Evolutionary conservation across 2,797 vertebrate genomes (phyloP).

Genomic region (Nasua narica): DNA sequence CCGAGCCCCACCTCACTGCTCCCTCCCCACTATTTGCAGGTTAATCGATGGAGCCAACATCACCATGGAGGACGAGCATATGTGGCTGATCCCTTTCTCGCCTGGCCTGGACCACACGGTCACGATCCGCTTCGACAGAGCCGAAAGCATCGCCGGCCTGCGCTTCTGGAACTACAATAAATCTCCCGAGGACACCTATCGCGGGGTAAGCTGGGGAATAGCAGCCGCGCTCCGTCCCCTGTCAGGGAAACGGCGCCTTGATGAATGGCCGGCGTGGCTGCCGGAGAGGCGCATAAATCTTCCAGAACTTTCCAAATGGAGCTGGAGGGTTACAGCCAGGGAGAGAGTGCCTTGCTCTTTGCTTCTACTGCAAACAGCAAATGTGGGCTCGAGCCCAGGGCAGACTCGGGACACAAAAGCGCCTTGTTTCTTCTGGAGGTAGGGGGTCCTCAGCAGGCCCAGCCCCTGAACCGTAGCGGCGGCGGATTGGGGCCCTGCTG

Average conservation of each 20-base stretch:
- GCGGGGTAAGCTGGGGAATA: conserved; percentile 91
- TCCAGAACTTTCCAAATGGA: conserved; percentile 77
- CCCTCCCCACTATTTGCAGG: conserved; percentile 74
- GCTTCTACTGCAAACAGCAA: conserved; percentile 64
- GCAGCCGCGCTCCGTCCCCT: conserved; percentile 69
- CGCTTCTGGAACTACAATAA: conserved; percentile 99
- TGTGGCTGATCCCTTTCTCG: conserved; percentile 97
- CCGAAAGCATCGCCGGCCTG: conserved; percentile 91
- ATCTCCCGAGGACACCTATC: conserved; percentile 96
- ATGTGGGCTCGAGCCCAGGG: conserved; percentile 14
- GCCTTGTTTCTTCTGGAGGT: conserved; percentile 41
- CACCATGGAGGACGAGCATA: conserved; percentile 93
- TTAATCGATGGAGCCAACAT: conserved; percentile 94
- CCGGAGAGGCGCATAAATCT: conserved; percentile 82
- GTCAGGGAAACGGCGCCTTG: conserved; percentile 77
- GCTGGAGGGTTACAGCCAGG: conserved; percentile 45
- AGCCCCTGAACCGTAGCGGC: fast-evolving
- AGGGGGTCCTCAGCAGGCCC: background rate
- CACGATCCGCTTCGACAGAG: conserved; percentile 86
- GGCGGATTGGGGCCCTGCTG: fast-evolving
- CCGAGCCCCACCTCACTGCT: fast-evolving
- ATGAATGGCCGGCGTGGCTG: conserved; percentile 81
- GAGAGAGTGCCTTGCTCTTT: conserved; percentile 55
- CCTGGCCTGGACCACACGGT: conserved; percentile 89
- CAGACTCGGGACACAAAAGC: conserved; percentile 42